Evolutionary conservation across 1,140 invertebrate genomes (phyloP).

Genomic region (Callitettix versicolor): DNA sequence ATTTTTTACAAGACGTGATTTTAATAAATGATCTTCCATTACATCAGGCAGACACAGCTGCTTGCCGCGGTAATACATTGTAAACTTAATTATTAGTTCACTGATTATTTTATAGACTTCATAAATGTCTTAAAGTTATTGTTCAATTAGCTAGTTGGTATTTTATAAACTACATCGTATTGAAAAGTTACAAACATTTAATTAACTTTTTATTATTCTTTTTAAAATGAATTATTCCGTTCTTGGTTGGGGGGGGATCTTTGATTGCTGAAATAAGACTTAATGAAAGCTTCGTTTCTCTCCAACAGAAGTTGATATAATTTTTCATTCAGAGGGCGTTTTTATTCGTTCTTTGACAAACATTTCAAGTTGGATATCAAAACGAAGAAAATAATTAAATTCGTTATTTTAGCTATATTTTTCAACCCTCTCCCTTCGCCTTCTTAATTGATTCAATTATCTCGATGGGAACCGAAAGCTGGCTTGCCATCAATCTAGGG

Average conservation of each 20-base stretch:
- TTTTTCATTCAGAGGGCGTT: neutral
- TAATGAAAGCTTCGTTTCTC: constrained; percentile 7
- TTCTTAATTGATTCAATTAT: constrained; percentile 12
- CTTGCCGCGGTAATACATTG: too few relatives aligned
- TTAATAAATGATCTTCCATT: too few relatives aligned
- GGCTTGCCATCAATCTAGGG: too few relatives aligned
- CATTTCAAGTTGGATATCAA: constrained; percentile 7
- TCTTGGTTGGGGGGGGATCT: neutral
- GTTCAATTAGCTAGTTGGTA: too few relatives aligned
- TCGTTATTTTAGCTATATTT: constrained; percentile 13
- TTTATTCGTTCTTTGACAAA: neutral
- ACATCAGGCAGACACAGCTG: too few relatives aligned
- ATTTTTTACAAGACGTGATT: too few relatives aligned
- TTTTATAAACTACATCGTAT: too few relatives aligned
- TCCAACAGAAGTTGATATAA: neutral
- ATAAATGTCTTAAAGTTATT: too few relatives aligned
- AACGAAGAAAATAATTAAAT: constrained; percentile 13
- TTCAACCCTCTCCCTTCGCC: neutral
- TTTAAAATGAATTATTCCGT: neutral
- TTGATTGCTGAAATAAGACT: neutral
- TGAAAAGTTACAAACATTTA: constrained; percentile 7
- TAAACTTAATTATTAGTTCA: too few relatives aligned
- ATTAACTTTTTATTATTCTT: constrained; percentile 13
- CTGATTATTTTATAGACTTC: too few relatives aligned
- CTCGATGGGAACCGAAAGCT: neutral